phyloP scores from a whole-genome alignment of 1,140 invertebrate species.

The Samia ricini region DNA sequence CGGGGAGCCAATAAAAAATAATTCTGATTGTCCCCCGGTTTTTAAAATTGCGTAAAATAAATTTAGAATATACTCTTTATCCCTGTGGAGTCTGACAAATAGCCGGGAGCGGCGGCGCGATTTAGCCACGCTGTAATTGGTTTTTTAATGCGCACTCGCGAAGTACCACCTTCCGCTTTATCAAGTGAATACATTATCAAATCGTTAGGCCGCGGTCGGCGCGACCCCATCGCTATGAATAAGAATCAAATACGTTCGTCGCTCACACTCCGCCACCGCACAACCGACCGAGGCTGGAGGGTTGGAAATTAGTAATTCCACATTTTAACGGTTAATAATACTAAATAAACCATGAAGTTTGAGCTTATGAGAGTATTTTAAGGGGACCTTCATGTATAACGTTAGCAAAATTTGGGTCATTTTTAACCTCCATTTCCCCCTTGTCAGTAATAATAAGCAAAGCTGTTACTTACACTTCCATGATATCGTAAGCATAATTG shows the following conservation, averaged over 20 bases:
- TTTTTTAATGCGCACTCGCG: constrained; percentile 73
- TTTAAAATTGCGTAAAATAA: constrained; percentile 76
- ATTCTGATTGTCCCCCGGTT: constrained; percentile 58
- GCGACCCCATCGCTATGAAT: constrained; percentile 58
- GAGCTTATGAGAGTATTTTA: not conserved
- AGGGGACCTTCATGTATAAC: not conserved
- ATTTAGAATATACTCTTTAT: constrained; percentile 75
- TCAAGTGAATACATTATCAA: constrained; percentile 77
- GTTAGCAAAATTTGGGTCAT: too few species aligned
- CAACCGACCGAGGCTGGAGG: constrained; percentile 35
- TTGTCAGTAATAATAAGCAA: too few species aligned
- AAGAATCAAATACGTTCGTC: constrained; percentile 69
- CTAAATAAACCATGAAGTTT: constrained; percentile 41
- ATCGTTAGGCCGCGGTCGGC: constrained; percentile 69
- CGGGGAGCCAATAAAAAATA: constrained; percentile 6
- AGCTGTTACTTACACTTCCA: too few species aligned
- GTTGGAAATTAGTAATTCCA: constrained; percentile 63
- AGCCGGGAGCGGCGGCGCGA: constrained; percentile 62
- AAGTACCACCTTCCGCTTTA: constrained; percentile 73
- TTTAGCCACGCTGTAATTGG: constrained; percentile 76
- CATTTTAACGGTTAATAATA: constrained; percentile 67
- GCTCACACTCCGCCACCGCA: constrained; percentile 39
- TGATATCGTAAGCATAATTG: too few species aligned
- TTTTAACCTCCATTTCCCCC: too few species aligned
- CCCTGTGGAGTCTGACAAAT: constrained; percentile 73